Evolutionary conservation across 2,888 invertebrate species (phyloP).

Genomic region (Tenthredo amoena): DNA sequence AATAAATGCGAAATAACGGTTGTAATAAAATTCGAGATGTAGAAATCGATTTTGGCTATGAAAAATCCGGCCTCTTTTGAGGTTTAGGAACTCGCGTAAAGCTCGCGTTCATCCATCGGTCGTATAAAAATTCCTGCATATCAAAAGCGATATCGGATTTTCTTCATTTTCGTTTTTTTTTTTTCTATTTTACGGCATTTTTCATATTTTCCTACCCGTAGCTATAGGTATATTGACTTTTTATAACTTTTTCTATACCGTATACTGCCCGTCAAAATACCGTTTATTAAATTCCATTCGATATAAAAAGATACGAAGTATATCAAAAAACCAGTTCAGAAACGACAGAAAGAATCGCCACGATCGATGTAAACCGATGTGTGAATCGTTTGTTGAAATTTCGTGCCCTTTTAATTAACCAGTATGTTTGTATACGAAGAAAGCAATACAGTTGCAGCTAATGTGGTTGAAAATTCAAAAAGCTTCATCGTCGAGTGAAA

Average conservation of each 20-base stretch:
- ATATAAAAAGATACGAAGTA: neutral
- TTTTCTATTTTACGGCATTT: neutral
- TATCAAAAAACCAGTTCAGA: neutral
- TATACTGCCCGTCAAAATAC: neutral
- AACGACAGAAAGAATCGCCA: neutral
- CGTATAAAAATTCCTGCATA: constrained; percentile 24
- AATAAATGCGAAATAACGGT: neutral
- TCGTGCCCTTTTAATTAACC: neutral
- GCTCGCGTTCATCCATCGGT: neutral
- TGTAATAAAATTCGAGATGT: constrained; percentile 5
- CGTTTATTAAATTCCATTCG: neutral
- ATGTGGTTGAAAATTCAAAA: neutral
- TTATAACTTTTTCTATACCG: neutral
- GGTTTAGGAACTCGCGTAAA: neutral
- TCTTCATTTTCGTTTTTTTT: neutral
- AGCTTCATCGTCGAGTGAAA: neutral
- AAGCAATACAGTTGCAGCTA: neutral
- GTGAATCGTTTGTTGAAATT: neutral
- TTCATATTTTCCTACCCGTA: neutral
- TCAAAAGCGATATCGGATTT: constrained; percentile 26
- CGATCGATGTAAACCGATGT: neutral
- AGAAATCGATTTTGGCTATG: constrained; percentile 31
- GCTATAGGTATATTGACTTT: neutral
- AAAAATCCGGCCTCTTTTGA: neutral
- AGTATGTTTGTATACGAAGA: constrained; percentile 12